Evolutionary conservation across 1,140 invertebrate species (phyloP), one percentile per base, ranked within the genome.

Genomic region (Grapholita molesta): DNA sequence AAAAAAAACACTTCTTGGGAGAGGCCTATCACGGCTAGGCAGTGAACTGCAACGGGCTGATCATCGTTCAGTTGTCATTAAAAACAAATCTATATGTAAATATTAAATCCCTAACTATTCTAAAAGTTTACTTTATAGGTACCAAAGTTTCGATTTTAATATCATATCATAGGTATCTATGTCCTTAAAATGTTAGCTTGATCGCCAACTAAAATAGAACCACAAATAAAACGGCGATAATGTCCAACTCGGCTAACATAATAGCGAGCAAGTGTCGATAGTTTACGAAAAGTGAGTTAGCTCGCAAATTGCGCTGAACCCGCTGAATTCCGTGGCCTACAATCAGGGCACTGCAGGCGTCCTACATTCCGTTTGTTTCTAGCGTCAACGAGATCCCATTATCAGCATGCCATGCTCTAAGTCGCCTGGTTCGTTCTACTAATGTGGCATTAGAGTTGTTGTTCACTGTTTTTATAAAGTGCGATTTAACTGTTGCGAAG

Each of bases 261-360:
- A n/a, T n/a, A n/a, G 12, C 35, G 5, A 21, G 42, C n/a, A 48
- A 48, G 7, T n/a, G 25, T 61, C 55, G 25, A 61, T 61, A 11
- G 55, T 61, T 61, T 61, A 25, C 55, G 6, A 61, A 48, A 48
- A 48, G 7, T 48, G 55, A 28, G 55, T 48, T 25, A 28, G 55
- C 25, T 61, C 6, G 25, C 28, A 28, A 61, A 61, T 28, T 28
- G 55, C 42, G n/a, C 55, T 30, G 24, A 28, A 25, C 28, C 55
- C 55, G 11, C 55, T 61, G 25, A 30, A 61, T 61, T 61, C 25
- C n/a, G 55, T 15, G 28, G 55, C 55, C 55, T 61, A 61, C 55
- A 61, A 61, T 61, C 24, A 61, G 55, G 55, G 24, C 55, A 61
- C 55, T 61, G 55, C 55, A 61, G 55, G 24, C 55, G 55, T 25